Evolutionary conservation across 2,113 vertebrate species (phyloP).

Genomic region (Ciconia boyciana): DNA sequence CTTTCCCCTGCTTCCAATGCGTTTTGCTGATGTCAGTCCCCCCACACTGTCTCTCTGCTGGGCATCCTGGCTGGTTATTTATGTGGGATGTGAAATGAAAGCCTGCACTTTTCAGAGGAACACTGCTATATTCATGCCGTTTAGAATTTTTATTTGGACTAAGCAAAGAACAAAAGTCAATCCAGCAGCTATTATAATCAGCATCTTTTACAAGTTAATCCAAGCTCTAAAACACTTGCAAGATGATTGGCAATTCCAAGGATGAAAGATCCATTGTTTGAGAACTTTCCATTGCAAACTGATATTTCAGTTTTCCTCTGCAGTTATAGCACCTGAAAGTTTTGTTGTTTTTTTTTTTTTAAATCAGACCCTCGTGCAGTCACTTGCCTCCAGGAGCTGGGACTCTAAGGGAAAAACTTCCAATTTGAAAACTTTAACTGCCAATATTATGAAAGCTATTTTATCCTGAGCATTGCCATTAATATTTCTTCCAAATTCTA

Average conservation of each 20-base stretch:
- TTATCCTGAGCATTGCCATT: not conserved
- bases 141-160: not conserved
- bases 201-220: not conserved
- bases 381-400: not conserved
- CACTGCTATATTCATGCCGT: not conserved
- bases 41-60: not conserved
- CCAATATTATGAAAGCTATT: not conserved
- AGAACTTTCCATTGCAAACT: not conserved
- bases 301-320: not conserved
- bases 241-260: not conserved
- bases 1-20: not conserved
- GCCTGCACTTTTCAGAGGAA: not conserved
- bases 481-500: not conserved
- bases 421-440: not conserved
- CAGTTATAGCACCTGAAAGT: not conserved
- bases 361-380: accelerated
- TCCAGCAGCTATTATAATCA: not conserved
- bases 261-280: not conserved
- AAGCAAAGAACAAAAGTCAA: not conserved
- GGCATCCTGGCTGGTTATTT: not conserved
- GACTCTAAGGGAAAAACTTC: not conserved
- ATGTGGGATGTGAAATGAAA: not conserved
- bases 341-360: not conserved
- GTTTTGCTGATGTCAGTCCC: not conserved
- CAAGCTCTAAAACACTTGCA: not conserved